Conservation (phyloP, 1,140 invertebrate genomes). For the Pollicipes pollicipes region DNA sequence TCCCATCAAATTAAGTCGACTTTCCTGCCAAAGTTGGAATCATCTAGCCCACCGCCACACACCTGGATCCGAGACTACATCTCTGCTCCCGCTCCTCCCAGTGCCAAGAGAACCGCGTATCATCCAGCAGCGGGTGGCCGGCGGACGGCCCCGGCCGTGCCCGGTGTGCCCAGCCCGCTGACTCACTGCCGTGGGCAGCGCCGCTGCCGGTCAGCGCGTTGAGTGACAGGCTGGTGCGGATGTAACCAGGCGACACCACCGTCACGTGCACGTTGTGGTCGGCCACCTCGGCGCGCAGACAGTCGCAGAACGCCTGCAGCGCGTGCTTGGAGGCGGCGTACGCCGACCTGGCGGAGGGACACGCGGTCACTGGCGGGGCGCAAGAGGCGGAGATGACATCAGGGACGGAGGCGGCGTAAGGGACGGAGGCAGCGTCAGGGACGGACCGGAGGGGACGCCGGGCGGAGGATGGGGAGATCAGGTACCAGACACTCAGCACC, state of each 20-base stretch:
- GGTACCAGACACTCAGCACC: background rate
- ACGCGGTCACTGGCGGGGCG: no score
- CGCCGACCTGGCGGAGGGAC: slow-evolving; percentile 41
- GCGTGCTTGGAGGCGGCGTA: slow-evolving; percentile 93
- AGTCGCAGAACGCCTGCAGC: slow-evolving; percentile 68
- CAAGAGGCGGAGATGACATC: no score
- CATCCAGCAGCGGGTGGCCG: no score
- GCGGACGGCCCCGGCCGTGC: no score
- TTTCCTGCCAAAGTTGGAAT: no score
- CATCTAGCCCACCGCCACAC: background rate
- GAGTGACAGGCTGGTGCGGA: slow-evolving; percentile 65
- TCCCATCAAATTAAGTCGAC: background rate
- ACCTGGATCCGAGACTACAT: background rate
- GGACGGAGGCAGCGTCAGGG: no score
- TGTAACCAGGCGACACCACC: slow-evolving; percentile 71
- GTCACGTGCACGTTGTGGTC: slow-evolving; percentile 57
- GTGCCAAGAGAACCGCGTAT: slow-evolving; percentile 5
- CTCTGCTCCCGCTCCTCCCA: background rate
- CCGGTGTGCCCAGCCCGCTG: slow-evolving; percentile 7
- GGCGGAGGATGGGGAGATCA: background rate
- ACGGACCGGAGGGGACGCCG: no score
- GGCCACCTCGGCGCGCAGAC: slow-evolving; percentile 57
- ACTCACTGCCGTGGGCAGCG: slow-evolving; percentile 51
- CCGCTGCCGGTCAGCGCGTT: slow-evolving; percentile 72
- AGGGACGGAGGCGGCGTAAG: no score